Evolutionary conservation across 2,888 invertebrate species (phyloP), one percentile per base, ranked within the genome.

Genomic region (Beris chalybata): DNA sequence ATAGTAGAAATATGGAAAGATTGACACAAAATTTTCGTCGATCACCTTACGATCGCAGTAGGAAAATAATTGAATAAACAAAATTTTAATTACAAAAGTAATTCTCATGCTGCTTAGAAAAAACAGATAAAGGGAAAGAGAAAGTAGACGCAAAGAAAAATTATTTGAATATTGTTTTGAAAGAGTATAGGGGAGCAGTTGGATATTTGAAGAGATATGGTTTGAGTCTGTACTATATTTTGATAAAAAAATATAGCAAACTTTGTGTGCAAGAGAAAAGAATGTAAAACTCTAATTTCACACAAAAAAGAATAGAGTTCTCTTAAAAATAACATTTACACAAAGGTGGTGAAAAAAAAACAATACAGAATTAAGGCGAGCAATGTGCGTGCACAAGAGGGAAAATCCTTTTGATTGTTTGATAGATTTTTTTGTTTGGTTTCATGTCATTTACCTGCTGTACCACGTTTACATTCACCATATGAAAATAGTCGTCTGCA

Each of bases 381-480:
- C 13, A 13, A 7, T 52, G 53, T 53, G 12, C 32, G 63, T 38
- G 52, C 32, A 22, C 52, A 63, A 38, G 32, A 59, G n/a, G 32
- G 12, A 48, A 47, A n/a, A 30, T 29, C 5, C 29, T 48, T 44
- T 30, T 4, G 29, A 9, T 11, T 9, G 12, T 44, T 54, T 9
- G 38, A 38, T 32, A 64, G 50, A 52, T 43, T 43, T 47, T 65
- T 67, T 43, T 30, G 5, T 48, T 50, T 50, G 64, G 38, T 68
- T 69, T 71, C 48, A 69, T 69, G 64, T 58, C 77, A 80, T 83
- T 88, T 93, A 95, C 95, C 95, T 93, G 95, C 95, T 77, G 95
- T 95, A 86, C 95, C 95, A 87, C 95, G 90, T 91, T 95, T 95
- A 91, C 95, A 95, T 85, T 91, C 90, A 85, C 93, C 94, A 87